These are phyloP conservation scores for Pseudococcus longispinus DNA, from an alignment of 2,888 invertebrate genomes.

Conservation along the genomic window DNA sequence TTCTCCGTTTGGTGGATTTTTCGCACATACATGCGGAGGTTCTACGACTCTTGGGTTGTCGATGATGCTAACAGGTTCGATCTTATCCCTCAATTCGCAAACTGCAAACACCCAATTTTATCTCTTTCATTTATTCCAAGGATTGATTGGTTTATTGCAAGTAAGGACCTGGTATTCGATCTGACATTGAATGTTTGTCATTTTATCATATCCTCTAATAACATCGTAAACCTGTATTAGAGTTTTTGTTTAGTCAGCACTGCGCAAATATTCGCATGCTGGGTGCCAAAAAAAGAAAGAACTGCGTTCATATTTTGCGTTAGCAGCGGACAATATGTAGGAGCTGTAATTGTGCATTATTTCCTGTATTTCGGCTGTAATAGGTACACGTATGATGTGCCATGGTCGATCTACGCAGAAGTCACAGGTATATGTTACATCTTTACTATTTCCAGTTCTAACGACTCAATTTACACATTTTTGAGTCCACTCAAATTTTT, in stretches of 20 bases:
- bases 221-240: neutral
- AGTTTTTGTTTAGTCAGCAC: neutral
- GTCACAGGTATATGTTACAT: no score
- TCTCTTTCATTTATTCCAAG: neutral
- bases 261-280: neutral
- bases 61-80: neutral
- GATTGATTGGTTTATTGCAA: neutral
- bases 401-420: neutral
- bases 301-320: neutral
- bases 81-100: neutral
- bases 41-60: neutral
- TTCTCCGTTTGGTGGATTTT: neutral
- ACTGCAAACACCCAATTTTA: neutral
- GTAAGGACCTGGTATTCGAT: neutral
- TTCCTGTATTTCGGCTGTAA: neutral
- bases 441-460: no score
- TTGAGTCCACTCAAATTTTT: no score
- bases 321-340: neutral
- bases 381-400: neutral
- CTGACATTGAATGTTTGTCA: no score
- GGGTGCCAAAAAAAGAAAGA: neutral
- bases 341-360: neutral
- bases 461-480: no score
- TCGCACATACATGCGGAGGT: neutral
- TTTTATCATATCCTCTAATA: neutral